Evolutionary conservation across 1,140 invertebrate genomes (phyloP).

Genomic region (Manduca sexta): DNA sequence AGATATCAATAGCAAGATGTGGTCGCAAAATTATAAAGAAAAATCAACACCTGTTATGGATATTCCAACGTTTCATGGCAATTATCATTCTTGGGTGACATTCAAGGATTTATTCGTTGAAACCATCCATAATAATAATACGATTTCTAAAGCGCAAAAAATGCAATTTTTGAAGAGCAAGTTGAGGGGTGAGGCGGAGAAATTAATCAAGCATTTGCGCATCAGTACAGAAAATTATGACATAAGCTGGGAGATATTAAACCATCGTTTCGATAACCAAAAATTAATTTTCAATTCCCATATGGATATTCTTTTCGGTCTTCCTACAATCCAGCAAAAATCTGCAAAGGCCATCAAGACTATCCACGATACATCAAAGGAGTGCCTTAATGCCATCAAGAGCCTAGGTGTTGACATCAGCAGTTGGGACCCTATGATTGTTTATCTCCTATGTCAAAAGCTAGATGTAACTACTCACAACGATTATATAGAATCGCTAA

Average conservation of each 20-base stretch:
- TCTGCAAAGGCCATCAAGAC: constrained; percentile 1
- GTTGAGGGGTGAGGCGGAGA: no score
- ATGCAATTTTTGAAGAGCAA: no score
- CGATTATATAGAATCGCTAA: constrained; percentile 11
- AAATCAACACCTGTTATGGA: no score
- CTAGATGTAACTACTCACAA: constrained; percentile 6
- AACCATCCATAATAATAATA: no score
- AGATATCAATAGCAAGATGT: no score
- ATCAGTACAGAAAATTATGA: constrained; percentile 18
- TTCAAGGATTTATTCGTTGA: no score
- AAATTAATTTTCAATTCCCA: constrained; percentile 16
- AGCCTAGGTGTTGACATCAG: constrained; percentile 11
- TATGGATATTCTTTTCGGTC: constrained; percentile 12
- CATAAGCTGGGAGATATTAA: constrained; percentile 18
- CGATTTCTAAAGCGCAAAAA: no score
- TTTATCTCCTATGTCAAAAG: constrained; percentile 7
- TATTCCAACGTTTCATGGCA: no score
- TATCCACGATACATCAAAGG: constrained; percentile 9
- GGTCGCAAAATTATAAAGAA: no score
- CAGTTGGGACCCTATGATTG: constrained; percentile 8
- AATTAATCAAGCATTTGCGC: constrained; percentile 14
- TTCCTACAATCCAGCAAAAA: constrained; percentile 17
- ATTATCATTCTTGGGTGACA: no score
- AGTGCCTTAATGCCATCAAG: constrained; percentile 11
- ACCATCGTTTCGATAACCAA: constrained; percentile 15